Conservation (phyloP, 2,888 invertebrate species). For the Coelopa pilipes region DNA sequence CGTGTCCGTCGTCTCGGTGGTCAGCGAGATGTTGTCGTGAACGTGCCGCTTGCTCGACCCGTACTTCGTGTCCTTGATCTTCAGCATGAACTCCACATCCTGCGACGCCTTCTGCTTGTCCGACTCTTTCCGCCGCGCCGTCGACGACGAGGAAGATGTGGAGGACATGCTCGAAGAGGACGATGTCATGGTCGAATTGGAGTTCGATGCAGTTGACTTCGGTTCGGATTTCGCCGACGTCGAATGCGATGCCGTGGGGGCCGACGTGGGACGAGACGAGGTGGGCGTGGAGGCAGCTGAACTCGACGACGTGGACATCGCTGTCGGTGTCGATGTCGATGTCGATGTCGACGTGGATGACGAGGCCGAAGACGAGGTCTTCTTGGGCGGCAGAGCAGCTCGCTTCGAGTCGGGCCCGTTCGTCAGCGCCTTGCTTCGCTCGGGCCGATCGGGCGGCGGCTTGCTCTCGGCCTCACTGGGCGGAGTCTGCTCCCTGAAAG, state of each 20-base stretch:
- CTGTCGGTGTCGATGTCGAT: not conserved
- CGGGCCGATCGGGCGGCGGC: constrained; percentile 59
- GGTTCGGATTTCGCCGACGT: constrained; percentile 36
- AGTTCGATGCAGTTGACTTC: constrained; percentile 39
- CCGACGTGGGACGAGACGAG: constrained; percentile 24
- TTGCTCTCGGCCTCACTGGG: constrained; percentile 47
- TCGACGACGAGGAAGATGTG: constrained; percentile 38
- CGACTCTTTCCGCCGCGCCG: constrained; percentile 54
- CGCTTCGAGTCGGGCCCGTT: constrained; percentile 52
- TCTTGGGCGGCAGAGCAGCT: constrained; percentile 56
- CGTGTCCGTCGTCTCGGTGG: constrained; percentile 77
- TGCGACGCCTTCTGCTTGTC: constrained; percentile 58
- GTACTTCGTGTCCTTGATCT: constrained; percentile 66
- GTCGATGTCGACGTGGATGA: constrained; percentile 37
- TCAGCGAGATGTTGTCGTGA: constrained; percentile 50
- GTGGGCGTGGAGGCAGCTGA: constrained; percentile 34
- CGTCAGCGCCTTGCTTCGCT: constrained; percentile 55
- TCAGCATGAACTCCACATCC: constrained; percentile 73
- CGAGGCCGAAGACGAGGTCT: constrained; percentile 41
- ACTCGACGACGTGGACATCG: constrained; percentile 39
- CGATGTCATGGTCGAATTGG: constrained; percentile 39
- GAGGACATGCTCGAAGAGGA: constrained; percentile 35
- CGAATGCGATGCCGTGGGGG: constrained; percentile 35
- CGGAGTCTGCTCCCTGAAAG: constrained; percentile 49
- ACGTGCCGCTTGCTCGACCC: constrained; percentile 43